A percentile compares a stretch with the other conserved stretches of the same genome.
Conservation (phyloP, 2,888 invertebrate genomes). For the Podotricha telesiphe region DNA sequence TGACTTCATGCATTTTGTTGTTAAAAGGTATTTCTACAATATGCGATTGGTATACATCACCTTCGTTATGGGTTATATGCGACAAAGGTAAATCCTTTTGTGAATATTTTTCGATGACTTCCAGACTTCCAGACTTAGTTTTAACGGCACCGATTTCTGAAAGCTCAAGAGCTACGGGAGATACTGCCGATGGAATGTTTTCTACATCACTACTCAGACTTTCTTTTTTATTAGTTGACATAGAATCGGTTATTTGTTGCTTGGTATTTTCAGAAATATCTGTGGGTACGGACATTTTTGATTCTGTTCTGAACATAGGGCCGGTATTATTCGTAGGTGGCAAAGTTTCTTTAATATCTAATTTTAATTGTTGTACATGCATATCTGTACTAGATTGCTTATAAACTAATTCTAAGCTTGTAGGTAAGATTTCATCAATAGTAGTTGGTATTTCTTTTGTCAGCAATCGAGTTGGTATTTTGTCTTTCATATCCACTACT, state of each 20-base stretch:
- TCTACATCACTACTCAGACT: neutral
- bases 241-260: neutral
- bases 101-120: constrained; percentile 2
- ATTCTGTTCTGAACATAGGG: neutral
- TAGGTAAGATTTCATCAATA: neutral
- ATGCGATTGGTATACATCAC: neutral
- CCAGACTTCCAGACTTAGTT: constrained; percentile 51
- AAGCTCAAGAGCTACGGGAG: constrained; percentile 51
- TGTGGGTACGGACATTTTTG: neutral
- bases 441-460: neutral
- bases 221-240: neutral
- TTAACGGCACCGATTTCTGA: constrained; percentile 56
- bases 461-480: neutral
- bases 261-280: neutral
- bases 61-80: neutral
- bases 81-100: constrained; percentile 41
- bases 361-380: neutral
- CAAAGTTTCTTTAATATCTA: neutral
- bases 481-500: neutral
- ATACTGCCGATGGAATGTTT: constrained; percentile 7
- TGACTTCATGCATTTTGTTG: constrained; percentile 54
- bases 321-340: neutral
- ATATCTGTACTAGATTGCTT: neutral
- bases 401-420: neutral
- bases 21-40: constrained; percentile 41